Evolutionary conservation across 2,113 vertebrate genomes (phyloP), one percentile per base, ranked within the genome.

Genomic region (Pelmatolapia mariae): DNA sequence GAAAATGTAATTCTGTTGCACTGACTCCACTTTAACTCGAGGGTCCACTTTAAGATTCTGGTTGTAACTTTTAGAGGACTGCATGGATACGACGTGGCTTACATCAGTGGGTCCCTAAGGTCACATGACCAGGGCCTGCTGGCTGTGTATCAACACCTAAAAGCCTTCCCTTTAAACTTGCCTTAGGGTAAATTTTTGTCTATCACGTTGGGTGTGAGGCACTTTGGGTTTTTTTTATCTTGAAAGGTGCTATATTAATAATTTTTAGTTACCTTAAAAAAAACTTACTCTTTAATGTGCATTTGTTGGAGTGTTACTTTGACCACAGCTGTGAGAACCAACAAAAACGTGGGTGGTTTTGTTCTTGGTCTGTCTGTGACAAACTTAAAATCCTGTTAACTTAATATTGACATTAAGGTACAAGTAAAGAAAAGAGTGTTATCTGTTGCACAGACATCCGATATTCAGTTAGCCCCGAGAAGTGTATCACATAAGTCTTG

Each of bases 1-100:
- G n/a, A 71, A 71, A 71, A 40, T 38, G 7, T 68, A 68, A 68
- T 68, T 68, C 63, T 40, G 4, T 68, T 68, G 61, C 61, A 68
- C 61, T 22, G 19, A 13, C 63, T 68, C 19, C 63, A 13, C 63
- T 22, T 68, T 68, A 15, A 40, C 33, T 68, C 1, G 7, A 40
- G 63, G 63, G 7, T 22, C 19, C 19, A 68, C 63, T 68, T 38
- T 68, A 8, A 68, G 63, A 22, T 1, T 68, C 33, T 68, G 4
- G 19, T 68, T 40, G 33, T 68, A 13, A 22, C 3, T 1, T 40
- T 68, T 68, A 4, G 63, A 68, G 63, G 63, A 8, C 33, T 13
- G 33, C 63, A 40, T 68, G 63, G 63, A 68, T 38, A 13, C 1
- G 1, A 38, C 7, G 4, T 22, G 33, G 7, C 33, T 38, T 22